These are phyloP conservation scores for Leptodactylus fallax DNA, from an alignment of 2,797 vertebrate genomes.

Conservation along the genomic window DNA sequence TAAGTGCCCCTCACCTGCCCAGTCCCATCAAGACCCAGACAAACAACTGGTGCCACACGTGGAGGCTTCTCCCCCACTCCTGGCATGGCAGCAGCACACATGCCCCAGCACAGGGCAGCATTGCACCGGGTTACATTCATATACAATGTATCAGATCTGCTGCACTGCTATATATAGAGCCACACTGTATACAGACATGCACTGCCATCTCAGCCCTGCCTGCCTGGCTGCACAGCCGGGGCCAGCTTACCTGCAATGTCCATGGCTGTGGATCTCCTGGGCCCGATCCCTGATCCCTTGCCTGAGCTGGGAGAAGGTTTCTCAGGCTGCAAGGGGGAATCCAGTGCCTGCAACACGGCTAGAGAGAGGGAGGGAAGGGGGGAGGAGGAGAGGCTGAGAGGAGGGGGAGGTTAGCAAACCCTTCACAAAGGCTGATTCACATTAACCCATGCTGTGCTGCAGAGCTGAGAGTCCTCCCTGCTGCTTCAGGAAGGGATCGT, in stretches of 20 bases:
- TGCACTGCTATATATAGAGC: background rate
- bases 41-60: constrained; percentile 32
- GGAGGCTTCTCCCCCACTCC: constrained; percentile 18
- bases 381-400: constrained; percentile 39
- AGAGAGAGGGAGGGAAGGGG: background rate
- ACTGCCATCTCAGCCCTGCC: background rate
- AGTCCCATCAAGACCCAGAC: constrained; percentile 21
- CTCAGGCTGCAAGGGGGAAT: constrained; percentile 53
- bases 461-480: background rate
- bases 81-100: background rate
- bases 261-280: constrained; percentile 41
- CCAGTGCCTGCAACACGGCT: constrained; percentile 50
- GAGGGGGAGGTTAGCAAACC: constrained; percentile 57
- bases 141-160: background rate
- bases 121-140: background rate
- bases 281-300: constrained; percentile 51
- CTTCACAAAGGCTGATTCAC: constrained; percentile 59
- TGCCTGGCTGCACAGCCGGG: background rate
- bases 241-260: constrained; percentile 39
- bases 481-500: too few relatives aligned
- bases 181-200: background rate
- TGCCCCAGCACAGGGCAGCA: constrained; percentile 1
- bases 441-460: constrained; percentile 48
- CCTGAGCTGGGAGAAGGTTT: constrained; percentile 40
- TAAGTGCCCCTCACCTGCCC: constrained; percentile 21